These are phyloP conservation scores for Amblyopsis rosae DNA, from an alignment of 2,113 vertebrate genomes.

Conservation along the genomic window DNA sequence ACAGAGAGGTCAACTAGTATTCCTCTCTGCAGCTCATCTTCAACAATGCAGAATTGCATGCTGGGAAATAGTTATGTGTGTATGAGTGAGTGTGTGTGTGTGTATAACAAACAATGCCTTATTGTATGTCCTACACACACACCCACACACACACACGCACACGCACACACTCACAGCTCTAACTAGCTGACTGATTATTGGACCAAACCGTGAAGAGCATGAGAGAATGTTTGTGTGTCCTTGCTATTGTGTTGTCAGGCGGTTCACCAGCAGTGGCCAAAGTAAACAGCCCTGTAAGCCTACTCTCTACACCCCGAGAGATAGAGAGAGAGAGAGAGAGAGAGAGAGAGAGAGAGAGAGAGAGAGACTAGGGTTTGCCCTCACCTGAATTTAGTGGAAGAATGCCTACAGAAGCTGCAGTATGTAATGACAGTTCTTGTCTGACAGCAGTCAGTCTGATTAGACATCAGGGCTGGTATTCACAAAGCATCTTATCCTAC, in stretches of 20 bases:
- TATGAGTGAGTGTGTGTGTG: conserved; percentile 26
- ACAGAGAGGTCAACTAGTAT: conserved; percentile 53
- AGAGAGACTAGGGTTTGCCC: too few relatives aligned
- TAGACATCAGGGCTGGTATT: conserved; percentile 18
- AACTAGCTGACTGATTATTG: conserved; percentile 1
- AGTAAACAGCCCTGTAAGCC: conserved; percentile 80
- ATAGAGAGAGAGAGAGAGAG: conserved; percentile 24
- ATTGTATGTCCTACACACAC: conserved; percentile 12
- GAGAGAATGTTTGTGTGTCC: conserved; percentile 13
- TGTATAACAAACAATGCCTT: conserved; percentile 5
- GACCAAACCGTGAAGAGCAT: conserved; percentile 22
- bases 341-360: conserved; percentile 32
- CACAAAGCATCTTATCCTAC: too few relatives aligned
- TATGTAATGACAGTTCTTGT: neutral
- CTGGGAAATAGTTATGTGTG: conserved; percentile 55
- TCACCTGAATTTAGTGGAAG: too few relatives aligned
- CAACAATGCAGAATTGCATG: conserved; percentile 71
- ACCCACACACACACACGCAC: conserved; percentile 8
- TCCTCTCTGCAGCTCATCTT: conserved; percentile 60
- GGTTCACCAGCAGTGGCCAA: conserved; percentile 77
- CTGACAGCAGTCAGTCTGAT: conserved; percentile 54
- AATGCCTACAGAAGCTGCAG: neutral
- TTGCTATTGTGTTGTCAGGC: conserved; percentile 55
- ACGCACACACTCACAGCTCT: conserved; percentile 23
- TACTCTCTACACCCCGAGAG: conserved; percentile 43